Base-by-base conservation (phyloP, 2,888 invertebrate genomes). In the Kryphioiulus occultus region DNA sequence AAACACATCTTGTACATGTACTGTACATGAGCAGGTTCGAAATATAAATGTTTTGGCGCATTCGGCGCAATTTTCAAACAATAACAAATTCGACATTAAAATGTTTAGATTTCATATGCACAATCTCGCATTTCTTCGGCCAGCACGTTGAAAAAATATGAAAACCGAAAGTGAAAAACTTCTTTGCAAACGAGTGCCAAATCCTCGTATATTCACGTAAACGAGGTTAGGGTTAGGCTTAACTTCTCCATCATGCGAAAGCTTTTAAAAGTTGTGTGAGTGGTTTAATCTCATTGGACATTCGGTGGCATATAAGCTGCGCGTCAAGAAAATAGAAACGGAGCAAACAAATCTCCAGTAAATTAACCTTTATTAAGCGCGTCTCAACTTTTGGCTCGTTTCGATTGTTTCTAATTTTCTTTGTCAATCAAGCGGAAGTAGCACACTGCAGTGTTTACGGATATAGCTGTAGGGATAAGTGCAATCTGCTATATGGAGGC, bases 381-480 rank as follows among this genome's bases (percentile, higher is more conserved):
- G 78, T 78, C 78, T 78, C 78, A 78, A 78, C 78, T 78, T 78
- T 78, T 30, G 78, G 12, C 78, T 78, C 78, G 22, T 78, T 78
- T 30, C 78, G 78, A 78, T 78, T 78, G 78, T 78, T 78, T 78
- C 78, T 78, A 78, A 78, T 78, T 78, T 78, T 78, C 78, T 78
- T 78, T 78, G 78, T 78, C 78, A 78, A 78, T 78, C 78, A 78
- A 78, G 78, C 78, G 78, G 78, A 78, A 78, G 78, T 78, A 78
- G 78, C 9, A 78, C 78, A 30, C 30, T 78, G 78, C 78, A 78
- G 78, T 30, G 78, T 78, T 78, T 30, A 78, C 78, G 26, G 78
- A 78, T 22, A 78, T 30, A 78, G 78, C 78, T 30, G 22, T 26
- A 78, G 7, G 26, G 26, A 22, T 26, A 68, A 68, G 19, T 26